phyloP scores from a whole-genome alignment of 2,888 invertebrate species.

The Polyploca ridens region DNA sequence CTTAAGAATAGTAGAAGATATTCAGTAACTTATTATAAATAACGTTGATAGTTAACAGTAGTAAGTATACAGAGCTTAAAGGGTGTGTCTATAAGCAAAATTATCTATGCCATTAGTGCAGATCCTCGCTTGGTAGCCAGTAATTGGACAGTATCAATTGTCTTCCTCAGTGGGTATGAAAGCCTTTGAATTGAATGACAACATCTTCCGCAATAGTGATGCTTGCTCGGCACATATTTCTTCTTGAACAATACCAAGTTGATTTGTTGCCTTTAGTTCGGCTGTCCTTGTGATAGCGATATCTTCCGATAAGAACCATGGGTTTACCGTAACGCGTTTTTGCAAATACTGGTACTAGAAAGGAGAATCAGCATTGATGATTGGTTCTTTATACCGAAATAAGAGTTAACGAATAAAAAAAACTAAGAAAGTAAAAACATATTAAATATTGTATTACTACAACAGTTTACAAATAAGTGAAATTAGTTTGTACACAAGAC shows the following conservation, averaged over 20 bases:
- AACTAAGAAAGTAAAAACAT: too few relatives aligned
- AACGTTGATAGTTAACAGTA: too few relatives aligned
- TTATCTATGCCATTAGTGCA: neutral
- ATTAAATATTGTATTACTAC: too few relatives aligned
- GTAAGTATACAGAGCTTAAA: too few relatives aligned
- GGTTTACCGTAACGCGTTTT: conserved; percentile 19
- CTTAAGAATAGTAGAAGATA: too few relatives aligned
- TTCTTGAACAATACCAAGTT: neutral
- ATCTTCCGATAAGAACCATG: conserved; percentile 21
- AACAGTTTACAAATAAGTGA: too few relatives aligned
- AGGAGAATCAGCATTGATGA: too few relatives aligned
- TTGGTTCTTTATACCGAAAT: too few relatives aligned
- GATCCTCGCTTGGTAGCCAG: too few relatives aligned
- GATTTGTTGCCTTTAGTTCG: neutral
- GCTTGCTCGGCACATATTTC: conserved; percentile 43
- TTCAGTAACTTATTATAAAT: too few relatives aligned
- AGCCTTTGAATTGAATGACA: conserved; percentile 39
- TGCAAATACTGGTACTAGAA: neutral
- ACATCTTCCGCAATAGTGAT: conserved; percentile 44
- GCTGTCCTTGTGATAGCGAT: neutral
- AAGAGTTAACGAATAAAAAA: neutral
- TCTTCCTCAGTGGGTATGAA: conserved; percentile 40
- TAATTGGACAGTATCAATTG: neutral
- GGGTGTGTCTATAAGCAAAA: neutral
- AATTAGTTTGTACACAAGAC: too few relatives aligned